Percentiles rank a stretch among this genome's conserved stretches.
Conservation (phyloP, 92 coral and sea anemone species). For the Pocillopora grandis region DNA sequence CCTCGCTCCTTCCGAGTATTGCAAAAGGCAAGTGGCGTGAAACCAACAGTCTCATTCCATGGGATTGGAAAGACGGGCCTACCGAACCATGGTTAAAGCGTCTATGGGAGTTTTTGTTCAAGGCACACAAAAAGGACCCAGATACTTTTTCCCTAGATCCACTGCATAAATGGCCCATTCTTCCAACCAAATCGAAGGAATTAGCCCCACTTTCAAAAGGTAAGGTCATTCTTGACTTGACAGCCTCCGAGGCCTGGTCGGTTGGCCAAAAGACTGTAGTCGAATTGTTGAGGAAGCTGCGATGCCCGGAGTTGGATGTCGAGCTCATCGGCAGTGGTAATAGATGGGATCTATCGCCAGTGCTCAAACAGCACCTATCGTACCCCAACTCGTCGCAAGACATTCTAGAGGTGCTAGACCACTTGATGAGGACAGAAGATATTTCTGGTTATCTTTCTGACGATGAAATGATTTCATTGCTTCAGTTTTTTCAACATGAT, state of each 20-base stretch:
- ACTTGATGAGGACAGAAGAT: slow-evolving; percentile 37
- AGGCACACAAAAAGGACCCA: slow-evolving; percentile 24
- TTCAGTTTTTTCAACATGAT: slow-evolving; percentile 73
- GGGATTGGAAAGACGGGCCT: slow-evolving; percentile 57
- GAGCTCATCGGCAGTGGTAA: slow-evolving; percentile 34
- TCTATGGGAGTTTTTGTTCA: slow-evolving; percentile 68
- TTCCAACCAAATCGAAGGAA: slow-evolving; percentile 60
- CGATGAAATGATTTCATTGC: slow-evolving; percentile 37
- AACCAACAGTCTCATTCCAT: slow-evolving; percentile 44
- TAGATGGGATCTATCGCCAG: slow-evolving; percentile 27
- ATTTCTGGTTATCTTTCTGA: slow-evolving; percentile 50
- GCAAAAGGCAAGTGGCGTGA: slow-evolving; percentile 49
- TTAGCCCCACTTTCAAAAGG: slow-evolving; percentile 70
- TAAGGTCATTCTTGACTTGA: slow-evolving; percentile 76
- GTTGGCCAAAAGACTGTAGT: slow-evolving; percentile 51
- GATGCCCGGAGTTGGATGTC: slow-evolving; percentile 61
- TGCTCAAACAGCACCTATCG: slow-evolving; percentile 71
- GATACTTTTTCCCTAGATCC: slow-evolving; percentile 53
- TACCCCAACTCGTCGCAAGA: slow-evolving; percentile 70
- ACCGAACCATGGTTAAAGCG: slow-evolving; percentile 61
- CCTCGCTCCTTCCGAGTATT: slow-evolving; percentile 42
- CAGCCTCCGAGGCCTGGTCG: slow-evolving; percentile 54
- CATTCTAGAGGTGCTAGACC: slow-evolving; percentile 64
- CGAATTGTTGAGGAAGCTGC: slow-evolving; percentile 31
- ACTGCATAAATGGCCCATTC: slow-evolving; percentile 73